Conservation (phyloP, 2,888 invertebrate species). For the Synergus japonicus region DNA sequence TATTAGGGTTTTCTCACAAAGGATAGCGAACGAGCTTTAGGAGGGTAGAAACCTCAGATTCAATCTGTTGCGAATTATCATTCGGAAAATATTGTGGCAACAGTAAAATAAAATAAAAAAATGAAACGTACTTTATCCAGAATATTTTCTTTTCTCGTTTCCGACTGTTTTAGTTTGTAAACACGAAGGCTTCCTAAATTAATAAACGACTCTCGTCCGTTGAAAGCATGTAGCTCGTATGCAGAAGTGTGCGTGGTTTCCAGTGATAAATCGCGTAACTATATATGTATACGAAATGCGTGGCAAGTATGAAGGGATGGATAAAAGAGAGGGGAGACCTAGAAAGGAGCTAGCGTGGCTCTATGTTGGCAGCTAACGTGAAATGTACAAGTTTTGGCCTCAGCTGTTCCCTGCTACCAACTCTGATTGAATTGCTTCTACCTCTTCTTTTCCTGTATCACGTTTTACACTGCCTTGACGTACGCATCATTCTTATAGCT, state of each 20-base stretch:
- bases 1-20: not conserved
- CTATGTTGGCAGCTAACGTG: not conserved
- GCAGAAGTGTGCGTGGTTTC: not conserved
- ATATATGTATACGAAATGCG: not conserved
- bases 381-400: constrained; percentile 58
- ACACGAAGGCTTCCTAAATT: too few species aligned
- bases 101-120: too few species aligned
- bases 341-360: not conserved
- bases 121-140: too few species aligned
- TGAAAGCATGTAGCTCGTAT: constrained; percentile 26
- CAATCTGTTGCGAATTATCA: not conserved
- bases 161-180: too few species aligned
- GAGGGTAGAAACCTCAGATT: not conserved
- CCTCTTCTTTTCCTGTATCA: constrained; percentile 59
- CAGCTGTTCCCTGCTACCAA: constrained; percentile 71
- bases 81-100: too few species aligned
- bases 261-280: not conserved
- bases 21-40: not conserved
- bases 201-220: constrained; percentile 26
- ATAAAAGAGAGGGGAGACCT: not conserved
- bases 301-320: not conserved
- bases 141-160: too few species aligned
- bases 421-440: constrained; percentile 75
- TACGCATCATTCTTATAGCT: constrained; percentile 50
- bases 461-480: constrained; percentile 53